phyloP scores from a whole-genome alignment of 2,113 vertebrate genomes.

The Vidua chalybeata region DNA sequence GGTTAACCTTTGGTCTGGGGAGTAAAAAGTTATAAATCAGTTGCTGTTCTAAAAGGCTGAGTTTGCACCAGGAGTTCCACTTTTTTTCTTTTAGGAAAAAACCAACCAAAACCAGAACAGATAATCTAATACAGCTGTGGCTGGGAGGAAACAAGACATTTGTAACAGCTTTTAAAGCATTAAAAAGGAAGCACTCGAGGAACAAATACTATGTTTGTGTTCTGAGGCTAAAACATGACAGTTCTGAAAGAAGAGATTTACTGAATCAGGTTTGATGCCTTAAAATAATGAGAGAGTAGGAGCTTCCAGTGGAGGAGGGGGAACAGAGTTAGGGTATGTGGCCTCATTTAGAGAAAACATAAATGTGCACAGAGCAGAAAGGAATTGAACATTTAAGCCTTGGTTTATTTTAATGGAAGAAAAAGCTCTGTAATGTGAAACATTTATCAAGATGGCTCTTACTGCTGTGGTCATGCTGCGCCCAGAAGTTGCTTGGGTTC shows the following conservation, averaged over 20 bases:
- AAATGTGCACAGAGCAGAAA: slow-evolving; percentile 8
- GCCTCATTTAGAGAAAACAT: slow-evolving; percentile 38
- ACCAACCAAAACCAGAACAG: neutral
- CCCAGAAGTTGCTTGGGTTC: neutral
- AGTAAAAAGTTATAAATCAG: slow-evolving; percentile 31
- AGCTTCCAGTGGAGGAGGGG: neutral
- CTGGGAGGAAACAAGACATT: slow-evolving; percentile 49
- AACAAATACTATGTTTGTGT: slow-evolving; percentile 55
- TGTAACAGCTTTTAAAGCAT: slow-evolving; percentile 57
- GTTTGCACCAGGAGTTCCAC: slow-evolving; percentile 21
- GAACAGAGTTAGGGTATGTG: neutral
- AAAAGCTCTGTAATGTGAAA: slow-evolving; percentile 15
- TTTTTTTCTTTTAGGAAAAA: neutral
- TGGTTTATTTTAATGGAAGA: slow-evolving; percentile 13
- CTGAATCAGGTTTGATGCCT: slow-evolving; percentile 39
- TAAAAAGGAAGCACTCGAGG: slow-evolving; percentile 42
- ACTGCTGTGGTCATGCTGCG: neutral
- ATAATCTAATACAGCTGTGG: slow-evolving; percentile 31
- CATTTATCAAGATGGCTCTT: slow-evolving; percentile 9
- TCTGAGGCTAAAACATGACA: slow-evolving; percentile 62
- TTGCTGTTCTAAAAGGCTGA: slow-evolving; percentile 2
- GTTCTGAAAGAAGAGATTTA: slow-evolving; percentile 53
- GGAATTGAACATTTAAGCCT: neutral
- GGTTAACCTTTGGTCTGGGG: slow-evolving; percentile 26
- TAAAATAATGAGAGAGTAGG: slow-evolving; percentile 43